Percentiles rank a stretch among this genome's conserved stretches.
phyloP scores from a whole-genome alignment of 2,113 vertebrate species.

The Ondatra zibethicus region DNA sequence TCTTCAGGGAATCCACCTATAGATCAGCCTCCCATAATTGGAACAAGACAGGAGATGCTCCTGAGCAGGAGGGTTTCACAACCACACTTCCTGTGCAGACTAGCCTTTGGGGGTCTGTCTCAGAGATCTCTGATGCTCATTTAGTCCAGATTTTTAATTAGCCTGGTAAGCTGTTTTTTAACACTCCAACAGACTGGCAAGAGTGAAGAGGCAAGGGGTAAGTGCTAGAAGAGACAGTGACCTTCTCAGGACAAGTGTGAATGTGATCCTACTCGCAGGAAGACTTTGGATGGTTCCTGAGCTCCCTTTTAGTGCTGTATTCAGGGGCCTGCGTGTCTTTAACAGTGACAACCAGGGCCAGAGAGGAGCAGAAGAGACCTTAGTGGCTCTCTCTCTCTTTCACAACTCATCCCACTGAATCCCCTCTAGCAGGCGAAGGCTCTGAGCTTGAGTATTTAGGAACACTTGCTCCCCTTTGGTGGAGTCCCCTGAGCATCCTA shows the following conservation, averaged over 20 bases:
- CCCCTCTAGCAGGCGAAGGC: background rate
- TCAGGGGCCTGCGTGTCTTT: background rate
- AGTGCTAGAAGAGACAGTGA: background rate
- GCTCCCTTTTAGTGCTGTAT: background rate
- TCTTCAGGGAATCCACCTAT: background rate
- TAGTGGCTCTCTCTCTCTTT: background rate
- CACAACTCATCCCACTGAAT: background rate
- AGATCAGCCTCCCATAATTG: background rate
- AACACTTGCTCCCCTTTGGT: background rate
- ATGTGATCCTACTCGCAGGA: background rate
- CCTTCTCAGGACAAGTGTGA: background rate
- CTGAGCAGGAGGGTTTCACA: background rate
- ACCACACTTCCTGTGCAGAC: background rate
- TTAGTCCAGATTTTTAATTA: slow-evolving; percentile 43
- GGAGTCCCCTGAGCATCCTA: background rate
- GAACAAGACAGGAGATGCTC: background rate
- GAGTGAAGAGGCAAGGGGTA: background rate
- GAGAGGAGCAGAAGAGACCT: background rate
- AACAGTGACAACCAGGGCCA: background rate
- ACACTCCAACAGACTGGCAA: background rate
- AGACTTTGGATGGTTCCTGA: background rate
- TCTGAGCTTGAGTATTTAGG: background rate
- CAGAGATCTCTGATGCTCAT: slow-evolving; percentile 51
- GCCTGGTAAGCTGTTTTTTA: slow-evolving; percentile 7
- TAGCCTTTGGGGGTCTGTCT: background rate